These are phyloP conservation scores for Stichodactyla helianthus DNA, from an alignment of 64 coral and sea anemone species.

Conservation along the genomic window DNA sequence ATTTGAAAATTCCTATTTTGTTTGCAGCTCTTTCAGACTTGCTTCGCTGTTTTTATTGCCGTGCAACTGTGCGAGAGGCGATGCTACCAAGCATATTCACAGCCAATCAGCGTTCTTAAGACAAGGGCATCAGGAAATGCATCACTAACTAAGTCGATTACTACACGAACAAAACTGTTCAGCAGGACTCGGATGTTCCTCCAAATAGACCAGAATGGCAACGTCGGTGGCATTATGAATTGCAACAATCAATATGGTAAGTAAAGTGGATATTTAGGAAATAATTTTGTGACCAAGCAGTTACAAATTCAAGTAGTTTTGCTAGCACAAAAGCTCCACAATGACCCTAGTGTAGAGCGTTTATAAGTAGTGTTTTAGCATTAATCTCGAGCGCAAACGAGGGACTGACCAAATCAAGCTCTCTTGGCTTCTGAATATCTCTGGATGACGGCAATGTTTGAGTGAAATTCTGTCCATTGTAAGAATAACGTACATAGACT, in stretches of 20 bases:
- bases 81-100: background rate
- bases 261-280: background rate
- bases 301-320: too few relatives aligned
- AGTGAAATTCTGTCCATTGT: too few relatives aligned
- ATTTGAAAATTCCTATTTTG: background rate
- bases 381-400: too few relatives aligned
- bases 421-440: too few relatives aligned
- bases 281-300: too few relatives aligned
- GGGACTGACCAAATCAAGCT: too few relatives aligned
- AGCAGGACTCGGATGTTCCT: conserved; percentile 25
- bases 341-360: too few relatives aligned
- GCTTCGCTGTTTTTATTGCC: background rate
- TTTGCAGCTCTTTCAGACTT: background rate
- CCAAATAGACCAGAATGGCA: conserved; percentile 19
- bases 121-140: background rate
- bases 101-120: background rate
- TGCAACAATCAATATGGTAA: conserved; percentile 30
- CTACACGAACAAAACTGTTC: background rate
- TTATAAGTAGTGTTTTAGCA: too few relatives aligned
- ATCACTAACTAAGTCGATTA: background rate
- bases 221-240: background rate
- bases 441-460: too few relatives aligned
- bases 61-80: background rate
- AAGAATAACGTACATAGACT: too few relatives aligned
- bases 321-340: too few relatives aligned